Conservation (phyloP, 2,113 vertebrate species). For the Heloderma charlesbogerti region DNA sequence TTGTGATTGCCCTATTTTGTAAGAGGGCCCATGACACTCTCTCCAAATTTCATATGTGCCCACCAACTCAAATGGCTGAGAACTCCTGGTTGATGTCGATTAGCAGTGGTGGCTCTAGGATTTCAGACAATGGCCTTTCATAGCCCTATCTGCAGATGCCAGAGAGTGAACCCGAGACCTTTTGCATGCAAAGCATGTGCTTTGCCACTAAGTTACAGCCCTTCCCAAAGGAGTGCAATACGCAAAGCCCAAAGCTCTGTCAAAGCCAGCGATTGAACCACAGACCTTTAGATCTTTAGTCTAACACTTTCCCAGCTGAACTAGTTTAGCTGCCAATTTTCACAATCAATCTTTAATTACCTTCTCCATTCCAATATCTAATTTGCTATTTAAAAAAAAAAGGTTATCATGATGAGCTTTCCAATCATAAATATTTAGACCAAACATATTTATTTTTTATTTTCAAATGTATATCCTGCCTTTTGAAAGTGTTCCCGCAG, state of each 20-base stretch:
- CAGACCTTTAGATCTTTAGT: not conserved
- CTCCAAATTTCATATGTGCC: no score
- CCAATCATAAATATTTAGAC: not conserved
- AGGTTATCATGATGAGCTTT: not conserved
- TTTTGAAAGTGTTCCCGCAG: not conserved
- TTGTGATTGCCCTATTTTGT: no score
- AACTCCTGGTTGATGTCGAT: not conserved
- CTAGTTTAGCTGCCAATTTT: not conserved
- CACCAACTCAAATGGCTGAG: no score
- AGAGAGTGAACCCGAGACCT: not conserved
- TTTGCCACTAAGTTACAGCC: not conserved
- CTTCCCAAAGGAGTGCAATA: not conserved
- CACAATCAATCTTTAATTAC: slow-evolving; percentile 1
- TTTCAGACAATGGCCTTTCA: not conserved
- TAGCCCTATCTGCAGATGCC: not conserved
- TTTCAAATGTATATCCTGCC: not conserved
- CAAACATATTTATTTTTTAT: not conserved
- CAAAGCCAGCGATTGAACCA: not conserved
- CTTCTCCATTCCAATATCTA: not conserved
- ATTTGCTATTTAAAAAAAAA: not conserved
- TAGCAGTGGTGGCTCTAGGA: not conserved
- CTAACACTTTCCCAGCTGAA: not conserved
- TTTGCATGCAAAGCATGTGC: no score
- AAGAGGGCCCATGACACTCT: no score
- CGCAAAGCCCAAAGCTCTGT: not conserved